These are phyloP conservation scores for Dryobates pubescens DNA, from an alignment of 2,797 vertebrate genomes.

Conservation along the genomic window DNA sequence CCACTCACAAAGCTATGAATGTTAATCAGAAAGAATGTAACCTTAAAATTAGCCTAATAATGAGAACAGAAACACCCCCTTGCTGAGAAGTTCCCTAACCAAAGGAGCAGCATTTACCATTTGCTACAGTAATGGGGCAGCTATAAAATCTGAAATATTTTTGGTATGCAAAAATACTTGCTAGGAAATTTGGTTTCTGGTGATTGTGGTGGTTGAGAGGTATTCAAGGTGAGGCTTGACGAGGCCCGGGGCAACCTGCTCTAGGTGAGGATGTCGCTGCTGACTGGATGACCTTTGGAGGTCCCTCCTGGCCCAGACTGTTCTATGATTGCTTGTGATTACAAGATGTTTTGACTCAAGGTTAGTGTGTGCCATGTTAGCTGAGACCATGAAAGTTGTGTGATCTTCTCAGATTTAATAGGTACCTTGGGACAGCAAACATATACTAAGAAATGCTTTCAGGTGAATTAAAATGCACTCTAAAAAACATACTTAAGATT, in stretches of 20 bases:
- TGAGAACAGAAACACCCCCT: neutral
- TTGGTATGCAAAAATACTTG: neutral
- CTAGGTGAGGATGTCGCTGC: no score
- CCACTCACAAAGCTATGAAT: neutral
- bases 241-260: no score
- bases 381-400: neutral
- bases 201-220: no score
- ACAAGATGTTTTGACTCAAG: neutral
- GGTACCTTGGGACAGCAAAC: neutral
- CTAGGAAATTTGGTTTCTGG: neutral
- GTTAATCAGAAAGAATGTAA: neutral
- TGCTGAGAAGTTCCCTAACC: neutral
- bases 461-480: neutral
- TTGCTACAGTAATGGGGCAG: neutral
- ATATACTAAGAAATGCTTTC: neutral
- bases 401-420: neutral
- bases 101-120: neutral
- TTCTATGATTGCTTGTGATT: neutral
- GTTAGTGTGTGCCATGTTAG: neutral
- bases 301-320: no score
- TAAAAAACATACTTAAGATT: accelerated
- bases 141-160: neutral
- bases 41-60: neutral
- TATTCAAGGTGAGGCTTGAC: no score
- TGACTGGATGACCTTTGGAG: no score